A percentile compares a stretch with the other conserved stretches of the same genome.
Evolutionary conservation across 2,888 invertebrate genomes (phyloP).

Genomic region (Philopedon plagiatum): DNA sequence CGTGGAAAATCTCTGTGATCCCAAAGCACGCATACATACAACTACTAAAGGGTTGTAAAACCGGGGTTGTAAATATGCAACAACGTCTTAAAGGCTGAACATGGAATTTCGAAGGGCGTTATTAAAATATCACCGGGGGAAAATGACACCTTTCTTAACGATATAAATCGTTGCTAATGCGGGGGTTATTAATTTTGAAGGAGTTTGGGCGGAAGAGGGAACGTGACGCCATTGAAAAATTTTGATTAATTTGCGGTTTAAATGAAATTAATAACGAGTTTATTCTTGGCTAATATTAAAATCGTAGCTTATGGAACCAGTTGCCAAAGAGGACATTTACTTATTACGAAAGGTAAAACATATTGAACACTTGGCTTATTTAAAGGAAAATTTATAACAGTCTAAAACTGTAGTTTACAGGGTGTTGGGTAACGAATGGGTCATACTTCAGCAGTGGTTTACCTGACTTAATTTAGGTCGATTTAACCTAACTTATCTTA

Average conservation of each 20-base stretch:
- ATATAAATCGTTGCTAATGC: slow-evolving; percentile 56
- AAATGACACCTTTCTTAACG: slow-evolving; percentile 60
- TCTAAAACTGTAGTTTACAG: too few species aligned
- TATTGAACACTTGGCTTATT: too few species aligned
- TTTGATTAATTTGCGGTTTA: slow-evolving; percentile 42
- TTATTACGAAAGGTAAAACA: too few species aligned
- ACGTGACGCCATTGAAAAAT: slow-evolving; percentile 43
- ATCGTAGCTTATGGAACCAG: neutral
- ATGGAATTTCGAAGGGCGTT: slow-evolving; percentile 49
- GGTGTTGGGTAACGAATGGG: too few species aligned
- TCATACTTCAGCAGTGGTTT: too few species aligned
- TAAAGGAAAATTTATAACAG: too few species aligned
- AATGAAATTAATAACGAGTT: slow-evolving; percentile 41
- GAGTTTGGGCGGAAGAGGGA: slow-evolving; percentile 41
- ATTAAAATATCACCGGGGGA: slow-evolving; percentile 61
- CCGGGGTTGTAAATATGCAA: slow-evolving; percentile 56
- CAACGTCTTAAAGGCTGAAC: slow-evolving; percentile 49
- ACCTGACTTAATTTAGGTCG: too few species aligned
- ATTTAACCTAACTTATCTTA: too few species aligned
- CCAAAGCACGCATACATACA: slow-evolving; percentile 44
- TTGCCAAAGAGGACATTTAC: too few species aligned
- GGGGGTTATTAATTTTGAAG: slow-evolving; percentile 53
- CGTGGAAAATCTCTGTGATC: slow-evolving; percentile 41
- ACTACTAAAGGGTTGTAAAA: slow-evolving; percentile 49
- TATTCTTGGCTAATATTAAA: slow-evolving; percentile 7